A percentile compares a stretch with the other conserved stretches of the same genome.
Evolutionary conservation across 2,888 invertebrate species (phyloP).

Genomic region (Cistogaster globosa): DNA sequence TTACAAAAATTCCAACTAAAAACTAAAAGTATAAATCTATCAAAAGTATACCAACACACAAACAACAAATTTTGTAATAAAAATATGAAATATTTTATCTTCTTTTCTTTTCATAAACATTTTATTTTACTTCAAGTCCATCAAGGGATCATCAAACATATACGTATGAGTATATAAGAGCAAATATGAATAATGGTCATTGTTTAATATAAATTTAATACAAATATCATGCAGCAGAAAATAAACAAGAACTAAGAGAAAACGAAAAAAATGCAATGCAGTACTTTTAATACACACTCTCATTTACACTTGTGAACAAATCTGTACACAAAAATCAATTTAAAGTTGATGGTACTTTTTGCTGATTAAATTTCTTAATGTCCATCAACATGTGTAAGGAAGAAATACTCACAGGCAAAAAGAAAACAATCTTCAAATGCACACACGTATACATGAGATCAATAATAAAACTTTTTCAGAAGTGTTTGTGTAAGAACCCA

Average conservation of each 20-base stretch:
- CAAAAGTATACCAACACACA: constrained; percentile 1
- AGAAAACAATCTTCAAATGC: not conserved
- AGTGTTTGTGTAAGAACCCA: too few relatives aligned
- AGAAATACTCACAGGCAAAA: constrained; percentile 19
- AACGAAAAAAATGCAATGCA: not conserved
- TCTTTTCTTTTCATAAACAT: too few relatives aligned
- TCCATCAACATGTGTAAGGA: constrained; percentile 30
- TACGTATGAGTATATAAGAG: not conserved
- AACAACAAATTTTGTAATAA: constrained; percentile 17
- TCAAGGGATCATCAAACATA: constrained; percentile 43
- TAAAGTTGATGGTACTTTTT: constrained; percentile 66
- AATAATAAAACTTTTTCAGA: constrained; percentile 22
- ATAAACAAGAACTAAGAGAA: not conserved
- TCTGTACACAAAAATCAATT: constrained; percentile 61
- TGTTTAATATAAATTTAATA: constrained; percentile 32
- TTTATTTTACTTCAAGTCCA: constrained; percentile 33
- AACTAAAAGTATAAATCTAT: not conserved
- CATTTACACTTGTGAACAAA: not conserved
- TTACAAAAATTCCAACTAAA: not conserved
- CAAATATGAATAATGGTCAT: constrained; percentile 43
- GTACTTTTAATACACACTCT: not conserved
- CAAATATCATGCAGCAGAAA: not conserved
- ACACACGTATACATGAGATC: constrained; percentile 29
- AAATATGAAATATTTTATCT: constrained; percentile 46
- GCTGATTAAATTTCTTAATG: constrained; percentile 66